Base-by-base conservation (phyloP, 2,888 invertebrate species). In the Drosophila limbata region DNA sequence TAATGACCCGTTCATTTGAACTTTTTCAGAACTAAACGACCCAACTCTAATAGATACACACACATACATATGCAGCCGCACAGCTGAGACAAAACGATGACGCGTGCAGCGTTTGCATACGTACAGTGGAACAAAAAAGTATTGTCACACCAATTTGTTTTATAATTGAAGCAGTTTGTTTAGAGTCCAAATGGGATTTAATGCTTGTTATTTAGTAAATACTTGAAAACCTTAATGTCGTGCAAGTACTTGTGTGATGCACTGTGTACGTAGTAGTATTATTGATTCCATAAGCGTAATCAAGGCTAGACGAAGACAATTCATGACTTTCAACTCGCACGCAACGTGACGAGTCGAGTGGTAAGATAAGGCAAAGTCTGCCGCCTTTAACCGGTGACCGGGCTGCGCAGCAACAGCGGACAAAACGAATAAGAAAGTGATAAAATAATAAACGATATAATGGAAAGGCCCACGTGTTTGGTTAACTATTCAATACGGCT, bases 401-500 rank as follows among this genome's bases (percentile, higher is more conserved):
- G 42, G 15, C 25, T 9, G 56, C 40, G 13, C 64, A 19, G 68
- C 62, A 74, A 74, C 71, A 73, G 63, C 13, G 2, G 4, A 4
- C 8, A 8, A 15, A 11, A 10, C 28, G 17, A 39, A 39, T 31
- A 17, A 11, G n/a, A 44, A 55, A 40, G 33, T 35, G 25, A 52
- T 51, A 47, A 61, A 71, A 37, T 48, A 61, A 51, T 11, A 61
- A 25, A 44, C 15, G 11, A 44, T 28, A 57, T 44, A 25, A 59
- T 19, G 19, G 13, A 4, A 25, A 28, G 13, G 11, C 25, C 48
- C 76, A 79, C 76, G 77, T 75, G 80, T 55, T 63, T 44, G 17
- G 44, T 60, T 79, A 63, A 66, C 69, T 65, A 65, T 69, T 75
- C 31, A 66, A 69, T 69, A 75, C 65, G 50, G 63, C 52, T 74